These are phyloP conservation scores for Eulithis prunata DNA, from an alignment of 2,888 invertebrate species.

Conservation along the genomic window DNA sequence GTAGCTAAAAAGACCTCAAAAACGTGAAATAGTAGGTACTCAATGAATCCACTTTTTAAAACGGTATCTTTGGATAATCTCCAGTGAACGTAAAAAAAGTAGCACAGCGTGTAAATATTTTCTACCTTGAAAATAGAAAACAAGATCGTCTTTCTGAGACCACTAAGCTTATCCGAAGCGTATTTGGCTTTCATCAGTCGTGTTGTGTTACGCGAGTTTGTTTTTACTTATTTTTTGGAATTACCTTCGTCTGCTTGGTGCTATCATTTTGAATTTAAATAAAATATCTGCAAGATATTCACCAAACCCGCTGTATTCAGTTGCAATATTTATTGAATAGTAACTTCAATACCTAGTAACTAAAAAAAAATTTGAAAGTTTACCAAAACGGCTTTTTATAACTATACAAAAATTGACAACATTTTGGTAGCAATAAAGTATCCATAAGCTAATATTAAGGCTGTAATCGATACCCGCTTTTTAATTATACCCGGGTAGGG, in stretches of 20 bases:
- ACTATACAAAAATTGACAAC: slow-evolving; percentile 23
- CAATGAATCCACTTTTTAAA: slow-evolving; percentile 5
- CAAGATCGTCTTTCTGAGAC: slow-evolving; percentile 27
- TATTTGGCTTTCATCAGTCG: slow-evolving; percentile 40
- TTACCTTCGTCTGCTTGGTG: slow-evolving; percentile 27
- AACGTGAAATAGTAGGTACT: neutral
- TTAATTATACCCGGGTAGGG: slow-evolving; percentile 69
- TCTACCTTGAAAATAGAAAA: slow-evolving; percentile 32
- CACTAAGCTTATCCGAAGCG: slow-evolving; percentile 30
- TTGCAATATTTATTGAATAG: no score
- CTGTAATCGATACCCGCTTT: slow-evolving; percentile 62
- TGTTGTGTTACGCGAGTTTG: slow-evolving; percentile 31
- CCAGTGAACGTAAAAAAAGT: slow-evolving; percentile 10
- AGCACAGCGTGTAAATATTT: slow-evolving; percentile 28
- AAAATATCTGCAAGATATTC: neutral
- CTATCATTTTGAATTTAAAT: slow-evolving; percentile 23
- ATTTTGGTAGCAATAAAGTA: slow-evolving; percentile 37
- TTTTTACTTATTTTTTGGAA: slow-evolving; percentile 25
- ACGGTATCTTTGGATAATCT: slow-evolving; percentile 26
- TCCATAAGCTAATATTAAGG: slow-evolving; percentile 49
- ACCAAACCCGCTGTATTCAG: no score
- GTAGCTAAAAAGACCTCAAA: no score
- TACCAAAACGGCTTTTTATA: neutral
- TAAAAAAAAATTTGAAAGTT: no score
- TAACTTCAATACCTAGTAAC: no score